A percentile compares a stretch with the other conserved stretches of the same genome.
These are phyloP conservation scores for Aquatica leii DNA, from an alignment of 2,888 invertebrate genomes.

Conservation along the genomic window DNA sequence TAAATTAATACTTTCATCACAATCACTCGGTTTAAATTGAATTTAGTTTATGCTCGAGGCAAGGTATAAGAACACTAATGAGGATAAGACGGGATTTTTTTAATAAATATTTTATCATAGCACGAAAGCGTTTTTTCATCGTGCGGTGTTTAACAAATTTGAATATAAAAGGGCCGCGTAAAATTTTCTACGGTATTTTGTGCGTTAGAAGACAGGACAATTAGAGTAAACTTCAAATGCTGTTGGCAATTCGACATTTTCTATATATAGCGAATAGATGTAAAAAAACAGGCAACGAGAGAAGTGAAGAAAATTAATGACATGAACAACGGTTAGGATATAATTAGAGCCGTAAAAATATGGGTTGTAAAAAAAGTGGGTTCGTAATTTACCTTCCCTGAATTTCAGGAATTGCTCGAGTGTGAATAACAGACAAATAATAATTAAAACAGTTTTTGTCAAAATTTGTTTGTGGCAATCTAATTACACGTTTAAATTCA, in stretches of 20 bases:
- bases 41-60: slow-evolving; percentile 47
- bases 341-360: slow-evolving; percentile 49
- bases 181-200: neutral
- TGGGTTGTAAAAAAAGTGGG: slow-evolving; percentile 39
- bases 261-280: slow-evolving; percentile 39
- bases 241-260: slow-evolving; percentile 46
- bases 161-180: neutral
- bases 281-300: slow-evolving; percentile 32
- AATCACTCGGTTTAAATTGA: slow-evolving; percentile 56
- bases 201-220: slow-evolving; percentile 17
- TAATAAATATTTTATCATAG: slow-evolving; percentile 5
- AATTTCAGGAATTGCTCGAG: slow-evolving; percentile 36
- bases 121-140: slow-evolving; percentile 9
- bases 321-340: slow-evolving; percentile 46
- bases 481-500: too few species aligned
- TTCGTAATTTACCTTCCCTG: slow-evolving; percentile 41
- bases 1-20: slow-evolving; percentile 59
- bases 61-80: slow-evolving; percentile 50
- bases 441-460: too few species aligned
- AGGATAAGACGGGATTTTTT: slow-evolving; percentile 40
- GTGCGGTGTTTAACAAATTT: neutral
- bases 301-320: slow-evolving; percentile 50
- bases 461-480: neutral
- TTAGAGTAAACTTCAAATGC: slow-evolving; percentile 34
- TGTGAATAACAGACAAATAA: slow-evolving; percentile 21